phyloP scores from a whole-genome alignment of 1,140 invertebrate species.

The Musca vetustissima region DNA sequence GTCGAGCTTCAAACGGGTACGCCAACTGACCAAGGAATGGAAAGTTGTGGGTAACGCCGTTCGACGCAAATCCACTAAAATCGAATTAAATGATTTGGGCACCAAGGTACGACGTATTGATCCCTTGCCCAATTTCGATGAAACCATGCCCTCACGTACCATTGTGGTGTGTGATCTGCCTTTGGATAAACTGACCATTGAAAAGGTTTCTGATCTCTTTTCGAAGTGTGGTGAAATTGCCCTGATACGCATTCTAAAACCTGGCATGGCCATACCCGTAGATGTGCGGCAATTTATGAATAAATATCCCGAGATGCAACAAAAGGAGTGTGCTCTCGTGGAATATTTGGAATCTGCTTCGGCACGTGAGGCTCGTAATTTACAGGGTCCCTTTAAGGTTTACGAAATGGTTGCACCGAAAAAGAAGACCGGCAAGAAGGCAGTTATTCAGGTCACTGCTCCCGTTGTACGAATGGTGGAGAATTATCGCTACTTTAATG shows the following conservation, averaged over 20 bases:
- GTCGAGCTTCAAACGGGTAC: conserved; percentile 90
- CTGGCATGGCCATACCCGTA: conserved; percentile 82
- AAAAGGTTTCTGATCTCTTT: conserved; percentile 86
- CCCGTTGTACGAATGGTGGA: conserved; percentile 53
- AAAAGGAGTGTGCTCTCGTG: conserved; percentile 82
- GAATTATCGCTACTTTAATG: conserved; percentile 50
- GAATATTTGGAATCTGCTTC: conserved; percentile 87
- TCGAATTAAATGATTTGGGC: conserved; percentile 87
- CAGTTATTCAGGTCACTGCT: conserved; percentile 45
- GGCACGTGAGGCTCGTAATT: conserved; percentile 75
- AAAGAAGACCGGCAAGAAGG: conserved; percentile 55
- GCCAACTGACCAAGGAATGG: conserved; percentile 91
- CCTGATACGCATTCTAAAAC: conserved; percentile 79
- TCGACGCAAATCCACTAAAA: conserved; percentile 70
- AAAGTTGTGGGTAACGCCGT: conserved; percentile 84
- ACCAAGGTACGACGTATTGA: conserved; percentile 87
- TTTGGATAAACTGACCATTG: conserved; percentile 79
- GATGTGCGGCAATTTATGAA: conserved; percentile 87
- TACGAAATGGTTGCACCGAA: conserved; percentile 55
- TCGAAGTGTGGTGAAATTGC: conserved; percentile 85
- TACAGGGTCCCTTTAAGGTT: conserved; percentile 54
- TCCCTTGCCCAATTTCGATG: conserved; percentile 84
- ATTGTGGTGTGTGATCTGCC: conserved; percentile 85
- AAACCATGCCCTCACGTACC: conserved; percentile 86
- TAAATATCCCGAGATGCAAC: conserved; percentile 84